Base-by-base conservation (phyloP, 2,797 vertebrate genomes). In the Danio aesculapii region DNA sequence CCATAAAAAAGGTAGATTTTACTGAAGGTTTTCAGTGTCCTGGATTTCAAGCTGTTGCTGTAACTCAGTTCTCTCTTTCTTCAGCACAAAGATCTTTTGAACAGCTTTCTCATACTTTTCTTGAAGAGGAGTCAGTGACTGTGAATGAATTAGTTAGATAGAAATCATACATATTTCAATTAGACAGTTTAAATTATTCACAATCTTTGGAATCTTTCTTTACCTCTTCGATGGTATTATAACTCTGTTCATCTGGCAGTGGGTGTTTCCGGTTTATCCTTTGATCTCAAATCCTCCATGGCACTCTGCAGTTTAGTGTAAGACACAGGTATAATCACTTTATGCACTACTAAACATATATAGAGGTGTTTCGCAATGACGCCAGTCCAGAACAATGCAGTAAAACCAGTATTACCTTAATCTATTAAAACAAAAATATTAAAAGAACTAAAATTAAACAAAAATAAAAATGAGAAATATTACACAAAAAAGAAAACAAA, bases 11-110 rank as follows among this genome's bases (percentile, higher is more conserved):
- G 30, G 3, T 3, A 1, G 30, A 30, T 30, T 96, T 96, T 88
- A 97, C 97, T 67, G 90, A 13, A 75, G 30, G 30, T 92, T 84
- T 79, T 96, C 93, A 5, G 55, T 78, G 12, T 74, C 83, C 19
- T 93, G 91, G 77, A 72, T 81, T 0, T 83, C 58, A 0, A 81
- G 6, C 62, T 71, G 88, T 82, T 75, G 75, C 6, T 72, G 89
- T 6, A 94, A 89, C 43, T 79, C 62, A 3, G 76, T 66, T 0
- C 75, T 90, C 67, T 95, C 91, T 1, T 83, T 75, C 79, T 92
- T 93, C 71, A 95, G 85, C 75, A 84, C 82, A 11, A 53, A 83
- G 79, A 95, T 83, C 86, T 95, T 92, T 70, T 79, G 41, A 75
- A 93, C 63, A 68, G 95, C 84, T 64, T 86, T 92, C 16, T 94